Percentiles rank a stretch among this genome's conserved stretches.
Evolutionary conservation across 2,888 invertebrate species (phyloP).

Genomic region (Lucinisca nassula): DNA sequence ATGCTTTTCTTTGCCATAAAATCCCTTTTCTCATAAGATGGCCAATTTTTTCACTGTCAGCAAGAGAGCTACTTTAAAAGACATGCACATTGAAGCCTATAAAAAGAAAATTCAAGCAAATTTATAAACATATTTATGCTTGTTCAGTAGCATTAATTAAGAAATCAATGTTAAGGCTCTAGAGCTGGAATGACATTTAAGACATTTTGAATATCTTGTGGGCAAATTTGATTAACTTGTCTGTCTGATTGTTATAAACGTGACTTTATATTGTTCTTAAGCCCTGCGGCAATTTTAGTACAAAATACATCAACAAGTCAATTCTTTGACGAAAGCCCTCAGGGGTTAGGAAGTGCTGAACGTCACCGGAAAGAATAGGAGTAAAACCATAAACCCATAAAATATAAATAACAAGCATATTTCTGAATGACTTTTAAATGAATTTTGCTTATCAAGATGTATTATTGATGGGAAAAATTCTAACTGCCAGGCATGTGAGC

Average conservation of each 20-base stretch:
- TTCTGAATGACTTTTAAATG: background rate
- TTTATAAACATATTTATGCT: no score
- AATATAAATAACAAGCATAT: background rate
- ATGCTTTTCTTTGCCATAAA: no score
- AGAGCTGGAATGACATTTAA: background rate
- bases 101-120: no score
- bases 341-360: background rate
- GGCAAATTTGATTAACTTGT: slow-evolving; percentile 13
- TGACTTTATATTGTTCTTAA: slow-evolving; percentile 1
- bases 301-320: background rate
- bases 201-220: background rate
- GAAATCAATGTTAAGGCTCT: background rate
- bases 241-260: slow-evolving; percentile 10
- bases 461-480: no score
- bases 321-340: background rate
- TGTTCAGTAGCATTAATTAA: background rate
- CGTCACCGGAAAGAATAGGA: slow-evolving; percentile 6
- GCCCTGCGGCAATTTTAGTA: background rate
- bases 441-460: no score
- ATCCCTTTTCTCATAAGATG: no score
- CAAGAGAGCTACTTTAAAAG: no score
- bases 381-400: background rate
- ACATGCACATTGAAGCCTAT: no score
- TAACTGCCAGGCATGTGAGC: no score
- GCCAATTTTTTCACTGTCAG: no score